Base-by-base conservation (phyloP, 35 echinoderm and acorn worm genomes). In the Patiria miniata region DNA sequence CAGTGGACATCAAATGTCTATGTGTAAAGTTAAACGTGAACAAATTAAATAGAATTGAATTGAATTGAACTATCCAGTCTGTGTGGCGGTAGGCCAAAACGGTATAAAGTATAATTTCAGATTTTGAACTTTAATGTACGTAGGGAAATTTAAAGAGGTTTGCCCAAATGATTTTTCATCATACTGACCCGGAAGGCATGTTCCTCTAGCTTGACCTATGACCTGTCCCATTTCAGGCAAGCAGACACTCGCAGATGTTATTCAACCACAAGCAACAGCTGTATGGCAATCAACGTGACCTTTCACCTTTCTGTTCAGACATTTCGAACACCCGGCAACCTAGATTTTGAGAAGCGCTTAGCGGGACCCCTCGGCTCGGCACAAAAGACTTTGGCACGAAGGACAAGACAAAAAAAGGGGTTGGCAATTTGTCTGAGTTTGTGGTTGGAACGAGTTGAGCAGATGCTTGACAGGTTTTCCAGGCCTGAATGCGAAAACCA, bases 401-500 rank as follows among this genome's bases (percentile, higher is more conserved):
- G 65, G 65, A 73, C 65, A 73, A 73, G 34, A 73, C 65, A 73
- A 30, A 30, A 73, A 69, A 73, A 73, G 29, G 57, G 65, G 65
- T 73, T 34, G 65, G 65, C 65, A 73, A 73, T 73, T 73, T 73
- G 65, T 73, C 65, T 14, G 65, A 73, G 65, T 73, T 73, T 73
- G 65, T 73, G 65, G 65, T 73, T 73, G 34, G 65, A 26, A 73
- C 34, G 65, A 36, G 65, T 73, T 73, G 26, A 73, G 65, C 65
- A 73, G 65, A 73, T 73, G 65, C 65, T 34, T 73, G 65, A 73
- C 65, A 73, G 65, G 34, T 73, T 73, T 73, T 73, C 65, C 65
- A 73, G 65, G 34, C 65, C 65, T 34, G 19, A 9, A 73, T 73
- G 65, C 34, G 65, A 73, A 73, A 73, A 73, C 65, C 65, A 73